Base-by-base conservation (phyloP, 30 jellyfish, hydroid and myxozoan genomes). In the Aurelia sp. region DNA sequence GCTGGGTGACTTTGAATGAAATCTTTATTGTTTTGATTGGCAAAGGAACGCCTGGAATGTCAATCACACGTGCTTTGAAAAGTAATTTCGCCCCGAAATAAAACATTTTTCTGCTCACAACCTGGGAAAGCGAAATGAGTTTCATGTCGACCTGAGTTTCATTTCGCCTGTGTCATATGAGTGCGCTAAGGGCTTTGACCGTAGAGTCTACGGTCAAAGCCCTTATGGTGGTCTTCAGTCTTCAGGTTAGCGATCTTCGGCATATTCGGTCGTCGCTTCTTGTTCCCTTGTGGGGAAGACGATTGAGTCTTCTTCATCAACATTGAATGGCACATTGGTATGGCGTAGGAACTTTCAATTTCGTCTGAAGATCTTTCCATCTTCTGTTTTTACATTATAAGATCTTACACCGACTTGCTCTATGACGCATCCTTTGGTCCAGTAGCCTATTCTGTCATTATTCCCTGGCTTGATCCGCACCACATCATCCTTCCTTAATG, bases 401-500 rank as follows among this genome's bases (percentile, higher is more conserved):
- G 80, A 62, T 78, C 89, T 13, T 15, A 78, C 79, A 78, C 65
- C 70, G 15, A 47, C 79, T 44, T 78, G 76, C 31, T 62, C 76
- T 2, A 63, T 5, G 65, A 57, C 76, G 15, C 47, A 19, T 2
- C 87, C 76, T 76, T 76, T 76, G 48, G 79, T 60, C 79, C 89
- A 78, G 7, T 71, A 70, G 65, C 89, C 70, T 1, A 71, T 62
- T 57, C 62, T 31, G 65, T 35, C 78, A 37, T 78, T 4, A 6
- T 53, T 61, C 13, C 79, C 30, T 4, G 89, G 89, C 79, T 35
- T 62, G 15, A 78, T 78, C 51, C 71, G 68, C 27, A 78, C 78
- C 65, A 78, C 89, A 78, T 78, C 76, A 74, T 22, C 73, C 64
- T 78, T 78, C 70, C 20, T 62, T 33, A 78, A 41, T 17, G 64